A percentile compares a stretch with the other conserved stretches of the same genome.
Evolutionary conservation across 2,888 invertebrate genomes (phyloP).

Genomic region (Crioceris asparagi): DNA sequence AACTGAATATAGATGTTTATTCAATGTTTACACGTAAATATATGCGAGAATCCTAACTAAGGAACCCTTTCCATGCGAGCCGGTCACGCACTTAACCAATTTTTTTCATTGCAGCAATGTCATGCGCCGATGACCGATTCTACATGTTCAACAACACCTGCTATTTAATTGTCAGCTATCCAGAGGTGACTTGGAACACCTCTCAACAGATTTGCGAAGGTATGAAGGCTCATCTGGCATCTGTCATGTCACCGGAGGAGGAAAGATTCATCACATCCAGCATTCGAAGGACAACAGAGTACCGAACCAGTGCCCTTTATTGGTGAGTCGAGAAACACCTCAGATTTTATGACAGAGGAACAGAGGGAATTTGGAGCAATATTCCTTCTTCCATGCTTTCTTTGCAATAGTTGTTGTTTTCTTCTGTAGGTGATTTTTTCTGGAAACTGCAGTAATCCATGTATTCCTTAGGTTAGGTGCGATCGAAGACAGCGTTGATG

Average conservation of each 20-base stretch:
- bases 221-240: constrained; percentile 59
- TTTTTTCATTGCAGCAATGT: constrained; percentile 43
- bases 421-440: no score
- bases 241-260: constrained; percentile 57
- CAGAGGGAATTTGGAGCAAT: no score
- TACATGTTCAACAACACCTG: constrained; percentile 60
- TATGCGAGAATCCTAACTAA: no score
- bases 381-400: no score
- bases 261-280: constrained; percentile 58
- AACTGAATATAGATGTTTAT: no score
- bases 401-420: no score
- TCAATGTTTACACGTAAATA: no score
- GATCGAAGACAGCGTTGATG: constrained; percentile 36
- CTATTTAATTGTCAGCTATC: constrained; percentile 66
- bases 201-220: constrained; percentile 61
- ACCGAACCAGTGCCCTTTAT: constrained; percentile 60
- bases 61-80: no score
- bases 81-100: no score
- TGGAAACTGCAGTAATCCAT: no score
- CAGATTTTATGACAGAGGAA: no score
- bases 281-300: constrained; percentile 58
- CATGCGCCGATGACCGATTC: constrained; percentile 61
- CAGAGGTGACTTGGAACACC: constrained; percentile 63
- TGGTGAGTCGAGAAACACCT: no score
- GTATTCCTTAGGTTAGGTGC: constrained; percentile 54